These are phyloP conservation scores for Takifugu bimaculatus DNA, from an alignment of 2,113 vertebrate genomes.

Conservation along the genomic window DNA sequence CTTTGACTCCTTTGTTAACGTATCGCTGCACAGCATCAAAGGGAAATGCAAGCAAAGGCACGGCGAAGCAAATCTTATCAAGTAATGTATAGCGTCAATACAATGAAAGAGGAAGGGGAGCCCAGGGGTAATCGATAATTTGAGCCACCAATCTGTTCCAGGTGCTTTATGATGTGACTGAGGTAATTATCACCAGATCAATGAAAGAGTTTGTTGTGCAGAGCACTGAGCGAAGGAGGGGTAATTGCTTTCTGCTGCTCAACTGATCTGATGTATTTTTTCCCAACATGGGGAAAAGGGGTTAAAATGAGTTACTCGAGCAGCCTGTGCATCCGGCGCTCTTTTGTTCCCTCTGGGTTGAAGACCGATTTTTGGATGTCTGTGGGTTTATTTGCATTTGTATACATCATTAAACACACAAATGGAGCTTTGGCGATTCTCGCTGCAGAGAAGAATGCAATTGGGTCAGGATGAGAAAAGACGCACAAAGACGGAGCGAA, in stretches of 20 bases:
- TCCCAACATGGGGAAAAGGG: constrained; percentile 30
- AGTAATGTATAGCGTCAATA: constrained; percentile 65
- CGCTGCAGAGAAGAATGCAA: constrained; percentile 23
- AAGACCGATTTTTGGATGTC: constrained; percentile 38
- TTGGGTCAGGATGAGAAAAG: constrained; percentile 15
- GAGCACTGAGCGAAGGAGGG: constrained; percentile 44
- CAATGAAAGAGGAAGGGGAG: constrained; percentile 69
- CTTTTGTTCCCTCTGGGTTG: constrained; percentile 32
- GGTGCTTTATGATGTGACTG: constrained; percentile 78
- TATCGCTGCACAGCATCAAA: constrained; percentile 29
- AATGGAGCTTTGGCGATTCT: constrained; percentile 38
- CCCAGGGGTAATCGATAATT: constrained; percentile 70
- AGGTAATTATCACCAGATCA: constrained; percentile 76
- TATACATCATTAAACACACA: constrained; percentile 57
- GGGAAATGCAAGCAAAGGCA: constrained; percentile 44
- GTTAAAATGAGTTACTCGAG: constrained; percentile 43
- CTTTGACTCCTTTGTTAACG: constrained; percentile 56
- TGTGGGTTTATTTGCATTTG: constrained; percentile 54
- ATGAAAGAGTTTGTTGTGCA: constrained; percentile 73
- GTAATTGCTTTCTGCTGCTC: constrained; percentile 71
- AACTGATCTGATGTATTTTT: constrained; percentile 64
- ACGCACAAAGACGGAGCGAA: constrained; percentile 2
- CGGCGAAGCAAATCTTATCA: constrained; percentile 64
- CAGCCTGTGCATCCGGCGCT: constrained; percentile 15
- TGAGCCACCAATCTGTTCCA: constrained; percentile 75